Evolutionary conservation across 2,888 invertebrate genomes (phyloP).

Genomic region (Nemurella pictetii): DNA sequence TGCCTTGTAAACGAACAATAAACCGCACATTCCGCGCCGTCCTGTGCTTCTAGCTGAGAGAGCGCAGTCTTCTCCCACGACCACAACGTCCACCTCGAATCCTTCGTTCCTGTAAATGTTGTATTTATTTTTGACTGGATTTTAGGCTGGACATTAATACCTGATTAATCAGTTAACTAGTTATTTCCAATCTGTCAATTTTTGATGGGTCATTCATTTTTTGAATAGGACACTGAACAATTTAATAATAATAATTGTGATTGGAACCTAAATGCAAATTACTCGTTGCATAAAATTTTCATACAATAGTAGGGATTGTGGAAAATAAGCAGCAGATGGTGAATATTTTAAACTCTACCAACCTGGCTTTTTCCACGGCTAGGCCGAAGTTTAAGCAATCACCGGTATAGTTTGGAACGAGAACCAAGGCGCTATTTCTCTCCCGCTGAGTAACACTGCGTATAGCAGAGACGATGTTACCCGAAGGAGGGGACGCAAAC

Average conservation of each 20-base stretch:
- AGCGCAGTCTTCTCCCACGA: conserved; percentile 73
- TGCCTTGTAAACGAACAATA: conserved; percentile 62
- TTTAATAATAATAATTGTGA: no score
- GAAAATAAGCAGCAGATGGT: no score
- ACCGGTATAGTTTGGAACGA: conserved; percentile 77
- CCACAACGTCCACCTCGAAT: conserved; percentile 55
- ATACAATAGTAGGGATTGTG: no score
- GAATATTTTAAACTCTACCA: no score
- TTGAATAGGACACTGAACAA: no score
- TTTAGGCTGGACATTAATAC: no score
- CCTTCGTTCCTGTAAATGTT: conserved; percentile 54
- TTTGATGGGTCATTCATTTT: no score
- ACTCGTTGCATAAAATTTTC: no score
- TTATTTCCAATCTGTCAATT: no score
- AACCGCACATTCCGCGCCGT: conserved; percentile 67
- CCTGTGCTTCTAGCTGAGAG: conserved; percentile 54
- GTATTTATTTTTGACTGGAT: no score
- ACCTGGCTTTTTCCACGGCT: conserved; percentile 73
- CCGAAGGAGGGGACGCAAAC: conserved; percentile 76
- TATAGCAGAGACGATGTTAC: conserved; percentile 67
- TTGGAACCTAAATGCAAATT: no score
- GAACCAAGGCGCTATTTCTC: conserved; percentile 67
- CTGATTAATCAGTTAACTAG: no score
- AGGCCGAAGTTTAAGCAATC: conserved; percentile 81
- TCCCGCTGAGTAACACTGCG: conserved; percentile 60